Percentiles rank a stretch among this genome's conserved stretches.
These are phyloP conservation scores for Atlantisia rogersi DNA, from an alignment of 2,113 vertebrate species.

Conservation along the genomic window DNA sequence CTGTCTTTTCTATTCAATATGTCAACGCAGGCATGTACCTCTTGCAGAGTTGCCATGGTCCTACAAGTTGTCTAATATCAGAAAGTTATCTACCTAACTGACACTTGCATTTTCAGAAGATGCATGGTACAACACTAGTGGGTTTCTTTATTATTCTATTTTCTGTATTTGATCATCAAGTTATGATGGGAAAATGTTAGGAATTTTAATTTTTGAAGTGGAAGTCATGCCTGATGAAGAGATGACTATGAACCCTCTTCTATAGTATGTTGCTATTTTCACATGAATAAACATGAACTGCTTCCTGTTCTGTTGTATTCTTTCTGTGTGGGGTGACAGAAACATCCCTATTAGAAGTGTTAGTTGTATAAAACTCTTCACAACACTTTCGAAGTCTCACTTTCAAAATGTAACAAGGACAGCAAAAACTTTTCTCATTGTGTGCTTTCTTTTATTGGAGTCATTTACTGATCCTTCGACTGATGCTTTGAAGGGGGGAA, in stretches of 20 bases:
- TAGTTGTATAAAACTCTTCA: background rate
- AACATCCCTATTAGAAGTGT: background rate
- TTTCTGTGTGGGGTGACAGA: background rate
- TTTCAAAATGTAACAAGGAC: background rate
- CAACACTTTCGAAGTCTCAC: background rate
- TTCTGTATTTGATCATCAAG: background rate
- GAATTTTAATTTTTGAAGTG: background rate
- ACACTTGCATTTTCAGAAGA: background rate
- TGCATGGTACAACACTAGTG: accelerated
- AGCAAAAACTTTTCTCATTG: background rate
- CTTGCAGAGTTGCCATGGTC: conserved; percentile 13
- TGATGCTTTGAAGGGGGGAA: background rate
- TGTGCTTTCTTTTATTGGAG: background rate
- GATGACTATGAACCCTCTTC: conserved; percentile 1
- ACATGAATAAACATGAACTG: conserved; percentile 35
- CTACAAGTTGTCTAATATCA: background rate
- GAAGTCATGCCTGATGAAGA: background rate
- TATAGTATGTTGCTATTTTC: conserved; percentile 19
- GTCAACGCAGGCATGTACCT: conserved; percentile 13
- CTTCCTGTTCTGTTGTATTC: conserved; percentile 52
- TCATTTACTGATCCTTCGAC: background rate
- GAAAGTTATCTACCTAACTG: background rate
- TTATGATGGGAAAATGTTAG: background rate
- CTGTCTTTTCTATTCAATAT: conserved; percentile 50
- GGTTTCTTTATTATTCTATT: background rate